phyloP scores from a whole-genome alignment of 1,140 invertebrate species.

The Melitaea cinxia region DNA sequence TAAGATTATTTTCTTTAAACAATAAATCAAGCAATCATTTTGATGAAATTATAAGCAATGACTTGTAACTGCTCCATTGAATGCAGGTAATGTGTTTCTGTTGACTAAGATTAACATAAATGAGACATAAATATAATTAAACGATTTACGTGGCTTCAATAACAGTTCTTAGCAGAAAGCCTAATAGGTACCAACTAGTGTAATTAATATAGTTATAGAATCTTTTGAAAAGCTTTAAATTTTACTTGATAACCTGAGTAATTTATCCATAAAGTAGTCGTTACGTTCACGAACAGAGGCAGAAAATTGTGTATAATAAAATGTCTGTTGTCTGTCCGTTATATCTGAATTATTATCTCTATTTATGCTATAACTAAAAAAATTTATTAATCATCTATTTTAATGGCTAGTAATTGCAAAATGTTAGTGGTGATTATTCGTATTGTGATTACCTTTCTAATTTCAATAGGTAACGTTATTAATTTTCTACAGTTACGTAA shows the following conservation, averaged over 20 bases:
- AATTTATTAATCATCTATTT: constrained; percentile 13
- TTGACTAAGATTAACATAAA: neutral
- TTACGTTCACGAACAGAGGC: too few species aligned
- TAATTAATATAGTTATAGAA: too few species aligned
- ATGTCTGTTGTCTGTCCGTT: too few species aligned
- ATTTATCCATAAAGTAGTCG: too few species aligned
- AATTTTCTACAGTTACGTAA: constrained; percentile 38
- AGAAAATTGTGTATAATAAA: too few species aligned
- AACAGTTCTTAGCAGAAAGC: neutral
- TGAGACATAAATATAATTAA: neutral
- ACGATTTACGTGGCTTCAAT: neutral
- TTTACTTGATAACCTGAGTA: too few species aligned
- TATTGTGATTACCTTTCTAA: constrained; percentile 55
- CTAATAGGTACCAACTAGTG: too few species aligned
- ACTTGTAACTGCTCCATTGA: neutral
- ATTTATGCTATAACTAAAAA: neutral
- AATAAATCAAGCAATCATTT: constrained; percentile 8
- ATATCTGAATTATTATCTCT: neutral
- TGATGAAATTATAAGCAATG: constrained; percentile 14
- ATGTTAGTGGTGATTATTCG: constrained; percentile 27
- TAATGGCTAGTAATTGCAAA: constrained; percentile 33
- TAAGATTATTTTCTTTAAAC: constrained; percentile 22
- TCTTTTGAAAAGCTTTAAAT: too few species aligned
- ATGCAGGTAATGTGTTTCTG: constrained; percentile 9
- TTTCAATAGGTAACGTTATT: constrained; percentile 33